Conservation (phyloP, 2,888 invertebrate genomes). For the Xylota segnis region DNA sequence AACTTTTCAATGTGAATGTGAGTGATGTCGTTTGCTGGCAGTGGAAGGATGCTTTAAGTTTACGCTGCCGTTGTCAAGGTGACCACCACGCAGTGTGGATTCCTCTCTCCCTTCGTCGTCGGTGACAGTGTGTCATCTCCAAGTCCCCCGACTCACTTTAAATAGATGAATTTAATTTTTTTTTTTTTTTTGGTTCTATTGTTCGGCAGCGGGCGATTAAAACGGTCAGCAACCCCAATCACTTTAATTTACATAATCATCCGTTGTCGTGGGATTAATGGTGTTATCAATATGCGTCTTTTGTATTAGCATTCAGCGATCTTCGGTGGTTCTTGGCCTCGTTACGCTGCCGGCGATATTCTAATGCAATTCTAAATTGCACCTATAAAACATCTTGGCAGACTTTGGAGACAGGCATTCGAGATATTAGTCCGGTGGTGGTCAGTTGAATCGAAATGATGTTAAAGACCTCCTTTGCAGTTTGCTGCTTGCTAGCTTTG, state of each 20-base stretch:
- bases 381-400: slow-evolving; percentile 49
- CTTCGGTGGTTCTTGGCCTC: slow-evolving; percentile 11
- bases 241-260: slow-evolving; percentile 61
- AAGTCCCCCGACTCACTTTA: slow-evolving; percentile 9
- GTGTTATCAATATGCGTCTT: slow-evolving; percentile 48
- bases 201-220: slow-evolving; percentile 35
- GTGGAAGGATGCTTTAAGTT: slow-evolving; percentile 25
- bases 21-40: slow-evolving; percentile 41
- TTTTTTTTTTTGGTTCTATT: slow-evolving; percentile 7
- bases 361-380: slow-evolving; percentile 45
- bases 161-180: no score
- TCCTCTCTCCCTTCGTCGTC: neutral
- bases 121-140: slow-evolving; percentile 12
- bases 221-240: slow-evolving; percentile 60
- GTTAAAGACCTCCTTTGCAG: slow-evolving; percentile 12
- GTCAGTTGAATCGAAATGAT: slow-evolving; percentile 45
- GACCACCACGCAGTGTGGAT: slow-evolving; percentile 42
- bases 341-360: slow-evolving; percentile 28
- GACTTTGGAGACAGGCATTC: slow-evolving; percentile 31
- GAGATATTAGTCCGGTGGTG: slow-evolving; percentile 9
- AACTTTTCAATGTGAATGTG: slow-evolving; percentile 63
- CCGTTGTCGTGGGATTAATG: slow-evolving; percentile 41
- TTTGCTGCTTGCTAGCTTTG: slow-evolving; percentile 40
- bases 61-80: slow-evolving; percentile 36
- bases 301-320: slow-evolving; percentile 43